phyloP scores from a whole-genome alignment of 2,888 invertebrate species.

The Harpagoxenus sublaevis region DNA sequence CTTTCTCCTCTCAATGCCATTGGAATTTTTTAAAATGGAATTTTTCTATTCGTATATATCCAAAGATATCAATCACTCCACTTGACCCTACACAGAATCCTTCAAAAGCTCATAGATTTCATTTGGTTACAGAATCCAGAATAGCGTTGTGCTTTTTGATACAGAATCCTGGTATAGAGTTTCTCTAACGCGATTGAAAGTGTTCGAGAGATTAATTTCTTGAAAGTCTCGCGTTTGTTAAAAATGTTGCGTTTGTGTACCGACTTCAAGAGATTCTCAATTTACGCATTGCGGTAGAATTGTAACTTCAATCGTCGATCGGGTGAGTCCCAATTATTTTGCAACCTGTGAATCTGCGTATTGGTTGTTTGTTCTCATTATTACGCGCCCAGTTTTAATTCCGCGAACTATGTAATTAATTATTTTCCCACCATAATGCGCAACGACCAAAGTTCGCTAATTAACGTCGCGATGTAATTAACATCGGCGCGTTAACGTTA shows the following conservation, averaged over 20 bases:
- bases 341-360: too few relatives aligned
- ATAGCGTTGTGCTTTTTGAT: background rate
- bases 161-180: background rate
- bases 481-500: slow-evolving; percentile 27
- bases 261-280: background rate
- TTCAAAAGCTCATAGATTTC: slow-evolving; percentile 2
- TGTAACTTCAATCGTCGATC: background rate
- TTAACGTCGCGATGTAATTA: slow-evolving; percentile 58
- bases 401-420: slow-evolving; percentile 36
- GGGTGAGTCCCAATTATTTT: background rate
- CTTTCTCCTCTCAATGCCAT: background rate
- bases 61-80: slow-evolving; percentile 1
- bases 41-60: background rate
- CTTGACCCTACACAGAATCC: background rate
- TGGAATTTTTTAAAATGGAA: background rate
- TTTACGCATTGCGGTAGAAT: background rate
- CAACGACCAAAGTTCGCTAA: slow-evolving; percentile 53
- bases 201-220: slow-evolving; percentile 3
- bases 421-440: slow-evolving; percentile 28
- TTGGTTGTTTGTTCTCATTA: background rate
- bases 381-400: slow-evolving; percentile 19
- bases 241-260: background rate
- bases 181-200: background rate
- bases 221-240: slow-evolving; percentile 8
- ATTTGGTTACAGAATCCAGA: slow-evolving; percentile 8